Base-by-base conservation (phyloP, 2,888 invertebrate species). In the Drosophila recens region DNA sequence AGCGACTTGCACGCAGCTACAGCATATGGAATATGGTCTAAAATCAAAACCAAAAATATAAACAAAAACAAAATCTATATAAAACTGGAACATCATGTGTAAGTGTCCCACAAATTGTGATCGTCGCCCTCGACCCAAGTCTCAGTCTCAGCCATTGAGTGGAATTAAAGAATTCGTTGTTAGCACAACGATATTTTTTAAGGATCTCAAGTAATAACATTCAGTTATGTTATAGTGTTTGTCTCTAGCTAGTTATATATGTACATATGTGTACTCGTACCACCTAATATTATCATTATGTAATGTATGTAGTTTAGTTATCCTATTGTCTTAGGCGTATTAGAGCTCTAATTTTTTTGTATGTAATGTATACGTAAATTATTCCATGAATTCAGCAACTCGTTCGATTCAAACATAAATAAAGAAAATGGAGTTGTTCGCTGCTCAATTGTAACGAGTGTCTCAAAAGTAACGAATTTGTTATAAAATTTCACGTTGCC, bases 1-100 rank as follows among this genome's bases (percentile, higher is more conserved):
- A 92, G 69, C 68, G 82, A 46, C 86, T 90, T 62, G 90, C 85
- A 72, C 90, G 89, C 57, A 87, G 85, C 62, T 92, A 92, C 64
- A 92, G 92, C 82, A 92, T 92, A 88, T 92, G 92, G 92, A 92
- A 92, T 79, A 89, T 91, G 88, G 92, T 91, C 65, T 87, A 68
- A 62, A 30, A 9, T 0, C 4, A 15, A n/a, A 27, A 30, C 30
- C 4, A 30, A 30, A 5, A 36, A n/a, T n/a, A n/a, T n/a, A 33
- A 11, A 1, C 1, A 23, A 3, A 33, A 23, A 30, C 8, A 30
- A 30, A 30, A 6, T 27, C 30, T 30, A 30, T 30, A 11, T 17
- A n/a, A n/a, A 23, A 42, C 33, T 52, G 48, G 13, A 38, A 53
- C 34, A 13, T 57, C 15, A 15, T 42, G 45, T 65, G 42, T 53